Evolutionary conservation across 2,888 invertebrate species (phyloP).

Genomic region (Ceramica pisi): DNA sequence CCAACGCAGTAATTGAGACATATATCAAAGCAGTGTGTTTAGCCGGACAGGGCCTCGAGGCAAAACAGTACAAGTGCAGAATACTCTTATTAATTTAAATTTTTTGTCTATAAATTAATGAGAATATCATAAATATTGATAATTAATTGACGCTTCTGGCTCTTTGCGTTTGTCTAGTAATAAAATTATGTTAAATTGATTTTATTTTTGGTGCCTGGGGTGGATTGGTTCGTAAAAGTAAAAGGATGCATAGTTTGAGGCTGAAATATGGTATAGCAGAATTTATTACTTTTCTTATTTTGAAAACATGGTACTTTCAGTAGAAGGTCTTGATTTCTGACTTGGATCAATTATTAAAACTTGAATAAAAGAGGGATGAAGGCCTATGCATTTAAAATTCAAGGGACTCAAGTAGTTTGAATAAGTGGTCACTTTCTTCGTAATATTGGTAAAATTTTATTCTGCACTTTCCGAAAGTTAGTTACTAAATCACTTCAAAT

Average conservation of each 20-base stretch:
- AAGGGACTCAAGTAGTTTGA: neutral
- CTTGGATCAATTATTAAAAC: neutral
- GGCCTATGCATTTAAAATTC: neutral
- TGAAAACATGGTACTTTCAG: neutral
- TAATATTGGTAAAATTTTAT: neutral
- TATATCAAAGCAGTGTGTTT: conserved; percentile 77
- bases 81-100: conserved; percentile 50
- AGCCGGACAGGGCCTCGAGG: conserved; percentile 55
- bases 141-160: conserved; percentile 61
- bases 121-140: conserved; percentile 60
- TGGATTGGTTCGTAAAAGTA: neutral
- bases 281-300: neutral
- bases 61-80: conserved; percentile 63
- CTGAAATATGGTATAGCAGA: neutral
- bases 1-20: conserved; percentile 83
- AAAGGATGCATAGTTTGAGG: neutral
- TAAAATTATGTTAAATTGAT: conserved; percentile 49
- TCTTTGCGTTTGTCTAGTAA: conserved; percentile 49
- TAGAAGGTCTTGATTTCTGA: neutral
- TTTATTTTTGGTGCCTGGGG: conserved; percentile 12
- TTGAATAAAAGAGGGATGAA: no score
- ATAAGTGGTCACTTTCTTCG: neutral
- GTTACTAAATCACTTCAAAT: neutral
- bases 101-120: conserved; percentile 63
- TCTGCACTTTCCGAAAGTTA: no score